Conservation (phyloP, 2,113 vertebrate genomes). For the Dicrurus megarhynchus region DNA sequence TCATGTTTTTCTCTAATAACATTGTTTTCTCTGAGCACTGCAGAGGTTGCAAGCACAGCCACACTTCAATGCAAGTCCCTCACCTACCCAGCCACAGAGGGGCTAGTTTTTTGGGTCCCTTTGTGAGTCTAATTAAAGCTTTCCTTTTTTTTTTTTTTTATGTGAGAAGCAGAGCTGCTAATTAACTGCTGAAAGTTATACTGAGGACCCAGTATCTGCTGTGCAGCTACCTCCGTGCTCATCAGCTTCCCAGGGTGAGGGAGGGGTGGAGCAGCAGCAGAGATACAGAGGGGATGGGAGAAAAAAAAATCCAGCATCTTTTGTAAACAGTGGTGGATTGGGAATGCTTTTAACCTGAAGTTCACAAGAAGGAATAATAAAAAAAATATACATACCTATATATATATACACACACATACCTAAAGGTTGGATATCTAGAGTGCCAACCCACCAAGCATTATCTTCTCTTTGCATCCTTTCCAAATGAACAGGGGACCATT, state of each 20-base stretch:
- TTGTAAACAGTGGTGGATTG: neutral
- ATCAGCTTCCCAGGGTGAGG: neutral
- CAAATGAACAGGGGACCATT: neutral
- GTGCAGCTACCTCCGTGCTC: neutral
- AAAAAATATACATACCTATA: neutral
- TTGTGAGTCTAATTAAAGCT: neutral
- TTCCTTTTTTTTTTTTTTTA: neutral
- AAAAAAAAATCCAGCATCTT: neutral
- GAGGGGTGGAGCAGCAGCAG: neutral
- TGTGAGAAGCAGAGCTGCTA: neutral
- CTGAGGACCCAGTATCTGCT: neutral
- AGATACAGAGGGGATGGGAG: neutral
- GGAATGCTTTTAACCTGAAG: neutral
- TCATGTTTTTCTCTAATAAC: neutral
- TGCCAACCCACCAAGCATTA: neutral
- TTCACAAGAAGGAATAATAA: neutral
- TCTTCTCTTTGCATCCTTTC: neutral
- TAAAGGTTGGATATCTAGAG: neutral
- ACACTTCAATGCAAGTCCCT: neutral
- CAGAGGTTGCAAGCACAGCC: neutral
- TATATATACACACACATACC: neutral
- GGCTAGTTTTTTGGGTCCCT: neutral
- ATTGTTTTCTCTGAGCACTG: neutral
- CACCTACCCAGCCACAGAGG: neutral
- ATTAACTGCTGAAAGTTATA: neutral